These are phyloP conservation scores for Tribolium castaneum DNA, from an alignment of 1,140 invertebrate species.

Conservation along the genomic window DNA sequence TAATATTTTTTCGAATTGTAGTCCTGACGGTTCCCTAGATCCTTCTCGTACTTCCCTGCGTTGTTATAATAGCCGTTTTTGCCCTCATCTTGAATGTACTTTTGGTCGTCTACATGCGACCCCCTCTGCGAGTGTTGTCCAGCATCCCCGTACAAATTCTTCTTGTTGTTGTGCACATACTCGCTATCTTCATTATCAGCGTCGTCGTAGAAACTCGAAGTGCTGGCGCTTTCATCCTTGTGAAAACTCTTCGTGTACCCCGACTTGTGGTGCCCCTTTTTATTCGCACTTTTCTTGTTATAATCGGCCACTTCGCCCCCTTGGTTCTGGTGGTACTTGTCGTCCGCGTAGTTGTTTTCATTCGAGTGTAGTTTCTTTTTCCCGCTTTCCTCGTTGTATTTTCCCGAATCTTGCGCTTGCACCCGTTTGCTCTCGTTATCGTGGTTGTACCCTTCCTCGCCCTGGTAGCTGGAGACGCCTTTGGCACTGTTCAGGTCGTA, in stretches of 20 bases:
- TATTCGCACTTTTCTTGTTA: conserved; percentile 68
- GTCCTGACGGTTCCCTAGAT: conserved; percentile 64
- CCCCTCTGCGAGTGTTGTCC: conserved; percentile 66
- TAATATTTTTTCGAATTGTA: conserved; percentile 68
- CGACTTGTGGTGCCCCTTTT: conserved; percentile 73
- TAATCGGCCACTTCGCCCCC: conserved; percentile 56
- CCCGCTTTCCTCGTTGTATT: conserved; percentile 51
- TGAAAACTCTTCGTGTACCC: conserved; percentile 75
- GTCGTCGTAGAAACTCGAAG: conserved; percentile 74
- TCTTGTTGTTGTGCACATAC: conserved; percentile 66
- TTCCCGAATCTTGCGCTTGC: conserved; percentile 52
- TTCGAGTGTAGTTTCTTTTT: conserved; percentile 55
- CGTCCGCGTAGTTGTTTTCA: conserved; percentile 52
- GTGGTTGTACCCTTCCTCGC: conserved; percentile 57
- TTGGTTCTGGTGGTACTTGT: conserved; percentile 54
- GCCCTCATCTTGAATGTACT: conserved; percentile 59
- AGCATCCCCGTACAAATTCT: conserved; percentile 63
- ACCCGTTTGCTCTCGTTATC: conserved; percentile 55
- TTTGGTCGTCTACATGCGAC: conserved; percentile 62
- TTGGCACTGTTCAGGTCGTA: conserved; percentile 48
- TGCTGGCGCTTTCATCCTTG: conserved; percentile 74
- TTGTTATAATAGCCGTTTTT: conserved; percentile 66
- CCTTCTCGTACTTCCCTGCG: conserved; percentile 65
- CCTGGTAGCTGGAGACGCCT: conserved; percentile 47
- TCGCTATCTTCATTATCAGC: conserved; percentile 70